Evolutionary conservation across 30 jellyfish, hydroid and myxozoan species (phyloP).

Genomic region (Morbakka virulenta): DNA sequence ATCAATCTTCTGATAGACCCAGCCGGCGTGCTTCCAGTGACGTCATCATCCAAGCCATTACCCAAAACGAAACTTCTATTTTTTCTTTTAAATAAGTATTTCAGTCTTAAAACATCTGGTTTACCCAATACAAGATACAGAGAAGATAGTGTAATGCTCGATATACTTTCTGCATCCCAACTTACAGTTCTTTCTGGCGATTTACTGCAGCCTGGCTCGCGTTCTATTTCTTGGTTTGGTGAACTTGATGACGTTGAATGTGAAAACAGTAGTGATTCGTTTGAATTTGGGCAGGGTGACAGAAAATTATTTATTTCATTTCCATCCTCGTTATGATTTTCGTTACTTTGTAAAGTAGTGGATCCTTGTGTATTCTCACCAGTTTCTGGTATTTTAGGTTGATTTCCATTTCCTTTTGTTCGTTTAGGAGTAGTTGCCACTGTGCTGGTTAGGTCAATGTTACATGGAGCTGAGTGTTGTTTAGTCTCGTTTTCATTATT

Average conservation of each 20-base stretch:
- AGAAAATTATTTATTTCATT: not conserved
- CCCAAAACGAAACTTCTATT: not conserved
- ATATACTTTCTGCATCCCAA: constrained; percentile 6
- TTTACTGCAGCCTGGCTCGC: not conserved
- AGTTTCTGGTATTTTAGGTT: not conserved
- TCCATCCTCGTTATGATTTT: no score
- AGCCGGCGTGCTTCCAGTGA: not conserved
- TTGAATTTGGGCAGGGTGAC: not conserved
- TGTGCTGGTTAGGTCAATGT: not conserved
- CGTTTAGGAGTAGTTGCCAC: not conserved
- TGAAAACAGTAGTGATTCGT: not conserved
- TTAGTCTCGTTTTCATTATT: not conserved
- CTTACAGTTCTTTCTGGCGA: not conserved
- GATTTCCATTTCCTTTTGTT: not conserved
- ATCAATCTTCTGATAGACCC: not conserved
- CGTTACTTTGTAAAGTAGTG: not conserved
- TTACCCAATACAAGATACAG: constrained; percentile 27
- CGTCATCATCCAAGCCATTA: not conserved
- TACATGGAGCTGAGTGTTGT: not conserved
- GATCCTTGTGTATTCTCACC: not conserved
- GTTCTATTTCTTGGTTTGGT: not conserved
- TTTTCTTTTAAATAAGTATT: constrained; percentile 16
- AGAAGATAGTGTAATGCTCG: constrained; percentile 33
- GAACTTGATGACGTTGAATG: not conserved
- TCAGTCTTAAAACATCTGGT: constrained; percentile 41